Conservation (phyloP, 2,113 vertebrate species). For the Cnemophilus loriae region DNA sequence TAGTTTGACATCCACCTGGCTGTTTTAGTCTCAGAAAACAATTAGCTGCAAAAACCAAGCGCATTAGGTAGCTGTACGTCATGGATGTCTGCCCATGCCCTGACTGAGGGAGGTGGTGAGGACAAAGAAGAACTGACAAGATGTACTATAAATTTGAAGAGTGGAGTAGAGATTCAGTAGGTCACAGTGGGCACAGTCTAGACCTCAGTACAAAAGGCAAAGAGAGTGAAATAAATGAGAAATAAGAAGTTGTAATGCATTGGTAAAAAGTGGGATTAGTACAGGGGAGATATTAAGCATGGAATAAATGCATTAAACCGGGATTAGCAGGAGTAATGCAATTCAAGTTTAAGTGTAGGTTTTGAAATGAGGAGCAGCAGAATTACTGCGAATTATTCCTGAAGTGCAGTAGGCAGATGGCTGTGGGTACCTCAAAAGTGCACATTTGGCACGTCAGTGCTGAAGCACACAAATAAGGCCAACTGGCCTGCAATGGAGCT, state of each 20-base stretch:
- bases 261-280: background rate
- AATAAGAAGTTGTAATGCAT: background rate
- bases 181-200: background rate
- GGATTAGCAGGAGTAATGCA: background rate
- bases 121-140: background rate
- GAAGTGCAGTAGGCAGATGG: background rate
- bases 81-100: background rate
- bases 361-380: background rate
- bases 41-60: background rate
- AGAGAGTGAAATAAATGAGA: background rate
- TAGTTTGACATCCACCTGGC: background rate
- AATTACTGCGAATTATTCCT: background rate
- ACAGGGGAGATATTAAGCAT: background rate
- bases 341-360: background rate
- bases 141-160: background rate
- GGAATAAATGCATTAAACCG: background rate
- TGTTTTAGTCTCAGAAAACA: background rate
- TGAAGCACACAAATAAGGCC: background rate
- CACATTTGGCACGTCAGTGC: accelerated
- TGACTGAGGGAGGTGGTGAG: background rate
- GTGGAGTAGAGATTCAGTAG: background rate
- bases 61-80: background rate
- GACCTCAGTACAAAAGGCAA: background rate
- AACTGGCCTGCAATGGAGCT: background rate
- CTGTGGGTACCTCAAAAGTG: background rate